phyloP scores from a whole-genome alignment of 2,888 invertebrate genomes.

The Phania funesta region DNA sequence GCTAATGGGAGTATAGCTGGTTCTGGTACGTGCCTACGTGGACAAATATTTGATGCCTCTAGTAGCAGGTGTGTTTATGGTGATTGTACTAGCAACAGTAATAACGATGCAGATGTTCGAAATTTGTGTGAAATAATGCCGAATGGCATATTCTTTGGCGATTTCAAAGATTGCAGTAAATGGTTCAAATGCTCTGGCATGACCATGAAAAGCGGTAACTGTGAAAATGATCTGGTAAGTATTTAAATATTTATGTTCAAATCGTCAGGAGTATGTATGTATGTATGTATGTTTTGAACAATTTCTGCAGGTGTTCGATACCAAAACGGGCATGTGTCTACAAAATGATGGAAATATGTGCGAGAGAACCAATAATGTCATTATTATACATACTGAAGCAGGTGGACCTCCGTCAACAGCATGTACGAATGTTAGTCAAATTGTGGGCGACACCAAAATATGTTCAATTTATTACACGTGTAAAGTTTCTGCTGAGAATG shows the following conservation, averaged over 20 bases:
- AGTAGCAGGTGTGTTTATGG: constrained; percentile 63
- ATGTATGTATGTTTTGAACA: neutral
- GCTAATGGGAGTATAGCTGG: constrained; percentile 30
- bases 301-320: constrained; percentile 62
- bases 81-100: constrained; percentile 37
- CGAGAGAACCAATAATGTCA: constrained; percentile 53
- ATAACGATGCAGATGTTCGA: neutral
- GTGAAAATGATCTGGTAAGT: constrained; percentile 57
- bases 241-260: neutral
- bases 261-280: too few relatives aligned
- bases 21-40: constrained; percentile 57
- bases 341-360: constrained; percentile 59
- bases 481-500: neutral
- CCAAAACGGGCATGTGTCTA: constrained; percentile 57
- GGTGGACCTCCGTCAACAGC: neutral
- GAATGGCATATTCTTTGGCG: constrained; percentile 67
- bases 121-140: constrained; percentile 68
- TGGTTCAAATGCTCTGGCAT: constrained; percentile 62
- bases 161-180: constrained; percentile 57
- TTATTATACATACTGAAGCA: neutral
- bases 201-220: constrained; percentile 37
- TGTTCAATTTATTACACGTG: constrained; percentile 52
- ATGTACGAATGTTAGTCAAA: neutral
- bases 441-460: constrained; percentile 1
- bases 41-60: constrained; percentile 52